Base-by-base conservation (phyloP, 2,113 vertebrate species). In the Gallinago jamesoni region DNA sequence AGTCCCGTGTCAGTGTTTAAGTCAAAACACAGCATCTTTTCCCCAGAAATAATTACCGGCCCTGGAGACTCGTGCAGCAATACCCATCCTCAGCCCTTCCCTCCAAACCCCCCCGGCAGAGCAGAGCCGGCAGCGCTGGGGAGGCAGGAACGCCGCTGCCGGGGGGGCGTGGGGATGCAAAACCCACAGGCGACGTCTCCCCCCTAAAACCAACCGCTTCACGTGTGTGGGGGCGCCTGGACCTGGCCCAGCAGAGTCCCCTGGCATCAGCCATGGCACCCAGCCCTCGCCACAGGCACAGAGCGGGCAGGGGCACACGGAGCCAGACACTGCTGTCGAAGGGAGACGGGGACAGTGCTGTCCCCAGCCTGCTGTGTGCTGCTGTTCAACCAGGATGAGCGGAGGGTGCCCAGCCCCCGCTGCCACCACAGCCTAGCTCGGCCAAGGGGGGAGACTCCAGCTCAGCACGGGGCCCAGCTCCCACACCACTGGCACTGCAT, bases 21-120 rank as follows among this genome's bases (percentile, higher is more conserved):
- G 90, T 63, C 93, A 70, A 62, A 93, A 93, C 74, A 56, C 33
- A 2, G 93, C 76, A 93, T 94, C 95, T 93, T 97, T 68, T 80
- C 62, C 76, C 73, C 79, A 94, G 90, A 80, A 94, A 90, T 69
- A 87, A 87, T 70, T 31, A 72, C 20, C 2, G 2, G 73, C 50
- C 67, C 47, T 45, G 60, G 72, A 84, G 85, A 59, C 53, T 78
- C n/a, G 14, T 43, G 72, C 77, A 96, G 93, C 50, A 45, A 79
- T n/a, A 55, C 12, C 60, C 28, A 35, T 28, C 11, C 37, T 64
- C 64, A 66, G 50, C 41, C 73, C 39, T 93, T 37, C 48, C 18
- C 62, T 59, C 39, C 27, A 20, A 43, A 43, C 43, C 73, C n/a
- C n/a, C 24, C 25, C 7, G 1, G 50, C 21, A 43, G 48, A 80